These are phyloP conservation scores for Rhinolophus ferrumequinum DNA, from an alignment of 2,113 vertebrate genomes.

Conservation along the genomic window DNA sequence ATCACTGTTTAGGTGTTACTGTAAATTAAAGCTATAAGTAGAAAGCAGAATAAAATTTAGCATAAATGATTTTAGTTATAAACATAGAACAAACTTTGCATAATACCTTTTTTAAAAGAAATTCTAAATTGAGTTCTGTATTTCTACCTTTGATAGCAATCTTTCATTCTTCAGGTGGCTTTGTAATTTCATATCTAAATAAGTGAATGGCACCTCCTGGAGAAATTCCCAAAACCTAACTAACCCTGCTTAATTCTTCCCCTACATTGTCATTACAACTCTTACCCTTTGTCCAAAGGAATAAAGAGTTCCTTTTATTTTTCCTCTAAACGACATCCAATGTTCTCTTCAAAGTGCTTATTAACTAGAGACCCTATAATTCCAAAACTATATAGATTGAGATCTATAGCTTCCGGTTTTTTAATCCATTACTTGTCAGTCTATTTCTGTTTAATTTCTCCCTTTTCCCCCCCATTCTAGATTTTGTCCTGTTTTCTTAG, in stretches of 20 bases:
- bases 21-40: conserved; percentile 19
- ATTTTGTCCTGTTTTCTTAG: conserved; percentile 17
- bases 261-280: background rate
- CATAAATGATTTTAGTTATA: conserved; percentile 18
- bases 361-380: background rate
- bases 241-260: background rate
- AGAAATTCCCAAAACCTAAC: conserved; percentile 26
- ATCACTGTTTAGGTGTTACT: background rate
- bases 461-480: background rate
- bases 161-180: conserved; percentile 25
- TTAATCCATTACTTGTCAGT: background rate
- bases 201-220: conserved; percentile 8
- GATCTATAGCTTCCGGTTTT: background rate
- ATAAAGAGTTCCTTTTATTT: background rate
- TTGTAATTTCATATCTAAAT: conserved; percentile 32
- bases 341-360: conserved; percentile 16
- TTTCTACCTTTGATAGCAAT: background rate
- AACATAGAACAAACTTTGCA: conserved; percentile 2
- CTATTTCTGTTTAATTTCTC: background rate
- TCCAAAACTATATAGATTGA: background rate
- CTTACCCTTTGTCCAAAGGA: background rate
- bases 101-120: background rate
- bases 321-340: conserved; percentile 29
- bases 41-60: conserved; percentile 19
- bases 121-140: background rate